Evolutionary conservation across 2,888 invertebrate species (phyloP), one percentile per base, ranked within the genome.

Genomic region (Amphimallon solstitiale): DNA sequence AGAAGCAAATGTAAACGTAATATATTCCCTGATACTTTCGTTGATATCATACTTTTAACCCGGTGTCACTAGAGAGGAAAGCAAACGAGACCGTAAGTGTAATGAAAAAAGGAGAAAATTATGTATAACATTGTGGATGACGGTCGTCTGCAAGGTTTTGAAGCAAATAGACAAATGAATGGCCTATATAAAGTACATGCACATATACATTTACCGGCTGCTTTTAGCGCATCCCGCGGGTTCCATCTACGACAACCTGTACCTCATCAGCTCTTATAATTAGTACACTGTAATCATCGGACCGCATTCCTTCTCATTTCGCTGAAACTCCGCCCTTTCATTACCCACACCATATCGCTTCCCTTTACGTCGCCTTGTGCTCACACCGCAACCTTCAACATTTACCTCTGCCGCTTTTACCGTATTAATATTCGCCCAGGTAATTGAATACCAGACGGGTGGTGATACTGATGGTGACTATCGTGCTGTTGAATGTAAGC

Each of bases 261-360:
- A 71, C 70, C 72, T 72, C 74, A 72, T 74, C 74, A 72, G 67
- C 68, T 63, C 71, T 70, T 43, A 71, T 73, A 74, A 74, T 74
- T 74, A 73, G 72, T 71, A 45, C 61, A 52, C 68, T 66, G 72
- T 71, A 74, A 73, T 74, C 71, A 73, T 69, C 70, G 70, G 72
- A 74, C 72, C 71, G 69, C 70, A 66, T 70, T 68, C 68, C 51
- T 60, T 66, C 66, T 52, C 66, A 51, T 66, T 66, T 43, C 56
- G 43, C 43, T 35, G 35, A 12, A 21, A 21, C 46, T 15, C 34
- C 19, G 56, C 34, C 64, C 64, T 45, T 46, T 56, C 64, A 56
- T 64, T 64, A 63, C 49, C 52, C 64, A 37, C 48, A 56, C 43
- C 51, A 12, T 52, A 29, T 43, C 46, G 19, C 14, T 59, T 43